phyloP scores from a whole-genome alignment of 2,888 invertebrate genomes.

The Dynastes maya region DNA sequence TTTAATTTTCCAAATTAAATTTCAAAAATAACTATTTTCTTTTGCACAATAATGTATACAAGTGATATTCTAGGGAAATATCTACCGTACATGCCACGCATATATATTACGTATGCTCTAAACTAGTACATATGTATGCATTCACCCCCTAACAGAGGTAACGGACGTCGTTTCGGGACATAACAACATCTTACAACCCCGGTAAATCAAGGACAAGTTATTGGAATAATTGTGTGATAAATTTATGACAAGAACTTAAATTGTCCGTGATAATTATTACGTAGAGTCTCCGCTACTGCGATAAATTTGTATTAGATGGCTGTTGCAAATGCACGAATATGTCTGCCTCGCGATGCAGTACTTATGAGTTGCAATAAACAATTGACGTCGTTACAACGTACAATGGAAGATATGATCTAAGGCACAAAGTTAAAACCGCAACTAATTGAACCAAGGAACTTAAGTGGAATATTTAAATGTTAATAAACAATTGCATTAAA shows the following conservation, averaged over 20 bases:
- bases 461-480: too few species aligned
- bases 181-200: slow-evolving; percentile 16
- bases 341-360: not conserved
- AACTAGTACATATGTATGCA: not conserved
- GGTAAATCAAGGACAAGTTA: slow-evolving; percentile 10
- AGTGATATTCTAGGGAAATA: not conserved
- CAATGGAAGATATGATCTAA: too few species aligned
- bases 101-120: not conserved
- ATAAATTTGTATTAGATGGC: slow-evolving; percentile 18
- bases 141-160: not conserved
- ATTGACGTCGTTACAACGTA: too few species aligned
- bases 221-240: slow-evolving; percentile 8
- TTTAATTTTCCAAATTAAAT: too few species aligned
- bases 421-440: too few species aligned
- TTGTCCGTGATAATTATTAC: slow-evolving; percentile 28
- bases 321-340: not conserved
- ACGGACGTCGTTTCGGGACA: not conserved
- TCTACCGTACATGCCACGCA: not conserved
- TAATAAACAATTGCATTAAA: too few species aligned
- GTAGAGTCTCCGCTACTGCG: slow-evolving; percentile 4
- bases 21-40: too few species aligned
- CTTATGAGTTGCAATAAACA: too few species aligned
- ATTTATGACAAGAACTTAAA: slow-evolving; percentile 24
- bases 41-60: not conserved
- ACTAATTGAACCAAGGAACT: too few species aligned